Conservation (phyloP, 2,797 vertebrate genomes). For the Chloroceryle amazona region DNA sequence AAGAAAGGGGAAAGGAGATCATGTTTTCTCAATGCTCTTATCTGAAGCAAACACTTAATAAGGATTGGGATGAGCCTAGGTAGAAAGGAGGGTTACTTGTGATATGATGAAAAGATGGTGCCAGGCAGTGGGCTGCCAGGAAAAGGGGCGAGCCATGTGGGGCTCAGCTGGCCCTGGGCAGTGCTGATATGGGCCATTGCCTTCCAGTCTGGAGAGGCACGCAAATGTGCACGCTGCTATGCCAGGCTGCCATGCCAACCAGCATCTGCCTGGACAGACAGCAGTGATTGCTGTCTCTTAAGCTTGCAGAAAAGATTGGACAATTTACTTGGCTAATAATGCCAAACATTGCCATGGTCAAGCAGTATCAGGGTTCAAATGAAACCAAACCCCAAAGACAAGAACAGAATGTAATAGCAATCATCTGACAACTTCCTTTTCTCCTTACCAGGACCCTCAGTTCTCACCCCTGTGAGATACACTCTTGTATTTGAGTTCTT, state of each 20-base stretch:
- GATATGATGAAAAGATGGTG: background rate
- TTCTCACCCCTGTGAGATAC: background rate
- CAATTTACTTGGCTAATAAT: background rate
- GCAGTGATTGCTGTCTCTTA: accelerated
- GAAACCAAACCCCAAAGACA: background rate
- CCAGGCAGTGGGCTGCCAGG: background rate
- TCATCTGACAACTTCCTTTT: background rate
- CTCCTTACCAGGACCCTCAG: background rate
- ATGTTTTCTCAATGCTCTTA: slow-evolving; percentile 67
- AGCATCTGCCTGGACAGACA: background rate
- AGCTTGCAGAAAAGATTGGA: background rate
- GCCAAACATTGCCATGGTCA: background rate
- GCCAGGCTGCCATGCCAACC: background rate
- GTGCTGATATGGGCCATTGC: accelerated
- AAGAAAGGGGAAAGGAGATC: slow-evolving; percentile 66
- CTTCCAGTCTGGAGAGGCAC: accelerated
- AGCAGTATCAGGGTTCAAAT: accelerated
- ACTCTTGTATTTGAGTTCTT: background rate
- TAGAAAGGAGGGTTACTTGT: slow-evolving; percentile 1
- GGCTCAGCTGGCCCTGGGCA: background rate
- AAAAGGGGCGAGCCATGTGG: accelerated
- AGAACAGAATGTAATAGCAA: background rate
- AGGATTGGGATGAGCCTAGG: slow-evolving; percentile 58
- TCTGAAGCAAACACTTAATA: slow-evolving; percentile 61
- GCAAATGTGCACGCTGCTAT: accelerated